A percentile compares a stretch with the other conserved stretches of the same genome.
Conservation (phyloP, 2,888 invertebrate genomes). For the Zele albiditarsus region DNA sequence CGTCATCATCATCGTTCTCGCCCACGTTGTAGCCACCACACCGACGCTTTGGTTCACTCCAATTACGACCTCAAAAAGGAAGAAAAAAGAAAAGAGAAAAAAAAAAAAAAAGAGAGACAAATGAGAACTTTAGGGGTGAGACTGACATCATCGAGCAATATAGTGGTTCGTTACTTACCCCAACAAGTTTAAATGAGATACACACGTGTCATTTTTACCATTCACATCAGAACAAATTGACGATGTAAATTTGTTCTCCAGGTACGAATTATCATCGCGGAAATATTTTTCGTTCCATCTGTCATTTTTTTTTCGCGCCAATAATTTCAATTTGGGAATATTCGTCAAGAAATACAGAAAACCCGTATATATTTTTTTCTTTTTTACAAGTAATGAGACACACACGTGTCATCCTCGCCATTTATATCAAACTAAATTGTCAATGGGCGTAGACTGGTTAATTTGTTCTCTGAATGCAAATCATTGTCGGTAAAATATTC, state of each 20-base stretch:
- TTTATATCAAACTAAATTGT: no score
- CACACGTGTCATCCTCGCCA: no score
- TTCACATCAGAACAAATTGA: background rate
- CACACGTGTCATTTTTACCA: constrained; percentile 23
- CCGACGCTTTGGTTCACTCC: constrained; percentile 28
- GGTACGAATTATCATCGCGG: background rate
- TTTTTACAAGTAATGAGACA: no score
- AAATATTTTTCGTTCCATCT: background rate
- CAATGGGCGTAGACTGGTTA: no score
- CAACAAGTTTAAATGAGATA: constrained; percentile 27
- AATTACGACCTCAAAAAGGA: constrained; percentile 29
- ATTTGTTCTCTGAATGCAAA: no score
- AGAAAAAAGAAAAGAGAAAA: constrained; percentile 18
- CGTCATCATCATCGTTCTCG: background rate
- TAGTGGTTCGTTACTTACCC: constrained; percentile 35
- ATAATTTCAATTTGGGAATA: no score
- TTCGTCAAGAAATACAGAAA: no score
- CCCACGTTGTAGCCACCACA: constrained; percentile 11
- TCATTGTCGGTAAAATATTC: no score
- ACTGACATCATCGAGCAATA: background rate
- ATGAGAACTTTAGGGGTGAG: constrained; percentile 17
- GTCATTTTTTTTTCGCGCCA: no score
- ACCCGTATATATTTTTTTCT: no score
- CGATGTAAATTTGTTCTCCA: constrained; percentile 11
- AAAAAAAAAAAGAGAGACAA: constrained; percentile 22